Conservation (phyloP, 2,797 vertebrate genomes). For the Halcyon leucocephala region DNA sequence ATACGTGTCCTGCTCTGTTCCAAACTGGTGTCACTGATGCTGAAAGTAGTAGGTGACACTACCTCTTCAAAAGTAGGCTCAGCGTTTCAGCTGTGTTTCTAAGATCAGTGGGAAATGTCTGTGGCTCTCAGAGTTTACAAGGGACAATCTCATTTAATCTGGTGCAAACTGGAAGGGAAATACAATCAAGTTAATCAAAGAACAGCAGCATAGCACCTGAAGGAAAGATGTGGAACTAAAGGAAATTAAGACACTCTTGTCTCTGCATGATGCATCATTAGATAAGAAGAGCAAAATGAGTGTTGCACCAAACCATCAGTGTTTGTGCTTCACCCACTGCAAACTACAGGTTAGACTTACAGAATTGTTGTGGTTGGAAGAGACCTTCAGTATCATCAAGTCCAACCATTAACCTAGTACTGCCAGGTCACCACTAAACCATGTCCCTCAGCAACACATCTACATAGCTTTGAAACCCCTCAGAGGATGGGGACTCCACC, state of each 20-base stretch:
- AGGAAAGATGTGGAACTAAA: not conserved
- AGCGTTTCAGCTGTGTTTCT: not conserved
- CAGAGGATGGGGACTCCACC: too few species aligned
- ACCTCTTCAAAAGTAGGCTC: not conserved
- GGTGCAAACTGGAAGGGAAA: not conserved
- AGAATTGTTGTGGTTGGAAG: too few species aligned
- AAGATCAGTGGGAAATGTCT: not conserved
- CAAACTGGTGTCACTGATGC: not conserved
- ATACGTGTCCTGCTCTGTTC: not conserved
- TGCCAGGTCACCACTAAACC: too few species aligned
- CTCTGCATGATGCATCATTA: not conserved
- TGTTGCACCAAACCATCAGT: not conserved
- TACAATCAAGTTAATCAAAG: fast-evolving
- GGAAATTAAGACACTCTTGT: not conserved
- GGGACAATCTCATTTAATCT: not conserved
- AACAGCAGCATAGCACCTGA: not conserved
- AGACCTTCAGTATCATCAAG: too few species aligned
- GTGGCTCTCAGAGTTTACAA: not conserved
- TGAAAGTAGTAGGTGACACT: not conserved
- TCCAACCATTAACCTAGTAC: too few species aligned
- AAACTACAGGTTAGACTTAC: not conserved
- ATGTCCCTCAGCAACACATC: too few species aligned
- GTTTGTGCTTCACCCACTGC: not conserved
- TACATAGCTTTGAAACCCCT: too few species aligned
- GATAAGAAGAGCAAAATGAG: not conserved